Base-by-base conservation (phyloP, 2,113 vertebrate genomes). In the Dissostichus mawsoni region DNA sequence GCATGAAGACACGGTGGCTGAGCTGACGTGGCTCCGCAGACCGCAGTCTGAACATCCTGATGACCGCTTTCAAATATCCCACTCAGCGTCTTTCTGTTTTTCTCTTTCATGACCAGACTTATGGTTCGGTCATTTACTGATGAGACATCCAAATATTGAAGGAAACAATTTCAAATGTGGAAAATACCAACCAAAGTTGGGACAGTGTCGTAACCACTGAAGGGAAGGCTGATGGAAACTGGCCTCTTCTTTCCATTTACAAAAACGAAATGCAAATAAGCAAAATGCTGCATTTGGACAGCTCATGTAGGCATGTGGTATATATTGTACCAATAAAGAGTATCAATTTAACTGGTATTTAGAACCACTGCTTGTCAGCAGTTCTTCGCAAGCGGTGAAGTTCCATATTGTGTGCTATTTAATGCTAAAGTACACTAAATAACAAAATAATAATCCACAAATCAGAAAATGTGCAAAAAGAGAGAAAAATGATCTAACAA, bases 41-140 rank as follows among this genome's bases (percentile, higher is more conserved):
- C 78, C 74, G 4, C 81, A 9, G 63, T 13, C 53, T 78, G 56
- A 87, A 77, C 77, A 45, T 85, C 74, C 64, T 41, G 48, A 76
- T 14, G 63, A 53, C 70, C 56, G 36, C 58, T 59, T 63, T 62
- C 78, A 74, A 65, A 74, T 20, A 11, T 69, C 57, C 62, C 45
- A 62, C 58, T 90, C 89, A 89, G 80, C 86, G 52, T 61, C 64
- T 81, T 89, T 85, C 58, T 63, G 6, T 66, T 74, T 81, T 80
- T 68, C 70, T 50, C 36, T 36, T 61, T 81, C 41, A 45, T 81
- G 68, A 76, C 70, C 77, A 61, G 61, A 83, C 71, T 56, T 48
- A 75, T 75, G 76, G 65, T 6, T 17, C 1, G 14, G 56, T 73
- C 80, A 50, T 74, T 84, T 79, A 76, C 33, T 70, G 74, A 75